Evolutionary conservation across 1,140 invertebrate genomes (phyloP), one percentile per base, ranked within the genome.

Genomic region (Bombus waltoni): DNA sequence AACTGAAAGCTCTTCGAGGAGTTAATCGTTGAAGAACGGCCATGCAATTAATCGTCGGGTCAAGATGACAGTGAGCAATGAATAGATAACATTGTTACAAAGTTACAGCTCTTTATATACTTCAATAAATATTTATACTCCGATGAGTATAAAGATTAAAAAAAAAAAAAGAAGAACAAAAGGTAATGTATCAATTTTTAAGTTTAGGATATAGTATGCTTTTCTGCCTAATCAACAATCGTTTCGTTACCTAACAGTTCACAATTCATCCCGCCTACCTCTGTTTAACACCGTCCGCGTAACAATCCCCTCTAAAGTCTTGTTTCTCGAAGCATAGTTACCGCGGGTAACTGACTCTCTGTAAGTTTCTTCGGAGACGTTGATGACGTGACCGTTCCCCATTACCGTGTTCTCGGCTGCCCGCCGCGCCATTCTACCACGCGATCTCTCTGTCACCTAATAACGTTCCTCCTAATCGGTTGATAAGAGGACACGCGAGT

Each of bases 371-470:
- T 65, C 77, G 59, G 65, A 73, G 71, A 74, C 62, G 47, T 35
- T 75, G 81, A 44, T 91, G 53, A 92, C 92, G 92, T 93, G 92
- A 93, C 92, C 83, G 80, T 32, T 68, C 53, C 84, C 82, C 92
- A 93, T 93, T 93, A 92, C 57, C 71, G 77, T 74, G 74, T 35
- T 74, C 87, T 59, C 65, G 76, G 83, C 75, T 78, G 62, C 47
- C 66, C 81, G 89, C 84, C 73, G 73, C 81, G 84, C 68, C 83
- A 70, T 81, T 87, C 76, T 70, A 79, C 90, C 91, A 93, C 92
- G 90, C 91, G 91, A 92, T 93, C 91, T 87, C 91, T 88, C 89
- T 92, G 92, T 93, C 92, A 93, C 91, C 92, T 92, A 91, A 92
- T 92, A 93, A 93, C 87, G 88, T 85, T 91, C 87, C 90, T 90